Base-by-base conservation (phyloP, 1,140 invertebrate species). In the Drosophila miranda region DNA sequence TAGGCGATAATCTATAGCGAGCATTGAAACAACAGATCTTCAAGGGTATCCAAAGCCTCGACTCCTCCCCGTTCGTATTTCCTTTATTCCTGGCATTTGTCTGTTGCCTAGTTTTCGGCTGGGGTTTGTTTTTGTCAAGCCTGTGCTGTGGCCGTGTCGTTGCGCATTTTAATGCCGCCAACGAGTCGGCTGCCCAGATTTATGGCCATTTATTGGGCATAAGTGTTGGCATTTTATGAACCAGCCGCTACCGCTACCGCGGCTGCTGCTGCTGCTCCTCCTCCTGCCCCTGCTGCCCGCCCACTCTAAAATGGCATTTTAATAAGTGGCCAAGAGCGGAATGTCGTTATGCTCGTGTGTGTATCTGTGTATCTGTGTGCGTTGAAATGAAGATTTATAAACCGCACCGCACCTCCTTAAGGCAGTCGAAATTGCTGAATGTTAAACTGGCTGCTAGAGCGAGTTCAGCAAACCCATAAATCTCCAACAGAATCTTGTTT, bases 151-250 rank as follows among this genome's bases (percentile, higher is more conserved):
- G 50, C 70, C 54, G 45, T 52, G 57, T 56, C 48, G 62, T 54
- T 68, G 68, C 70, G 73, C 73, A 81, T 77, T 81, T 80, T 86
- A 84, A 86, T 86, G 77, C 38, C 77, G 53, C 45, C 56, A 42
- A 51, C 41, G 54, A 68, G 67, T 56, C 55, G 45, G 45, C 41
- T 28, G 30, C 46, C 19, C 71, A 66, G 72, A 74, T 83, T 83
- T 83, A 86, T 77, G 48, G 60, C 55, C 74, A 84, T 80, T 84
- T 84, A 84, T 84, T 80, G 80, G 74, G 81, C 81, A 84, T 77
- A 84, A 84, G 81, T 86, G 81, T 73, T 70, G 76, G 62, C 76
- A 84, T 76, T 84, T 84, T 78, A 73, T 68, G 54, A 63, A 83
- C 45, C 77, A 86, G 69, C 77, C 83, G 81, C 60, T 46, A 51